Evolutionary conservation across 2,797 vertebrate genomes (phyloP).

Genomic region (Cynodonichthys magdalenae): DNA sequence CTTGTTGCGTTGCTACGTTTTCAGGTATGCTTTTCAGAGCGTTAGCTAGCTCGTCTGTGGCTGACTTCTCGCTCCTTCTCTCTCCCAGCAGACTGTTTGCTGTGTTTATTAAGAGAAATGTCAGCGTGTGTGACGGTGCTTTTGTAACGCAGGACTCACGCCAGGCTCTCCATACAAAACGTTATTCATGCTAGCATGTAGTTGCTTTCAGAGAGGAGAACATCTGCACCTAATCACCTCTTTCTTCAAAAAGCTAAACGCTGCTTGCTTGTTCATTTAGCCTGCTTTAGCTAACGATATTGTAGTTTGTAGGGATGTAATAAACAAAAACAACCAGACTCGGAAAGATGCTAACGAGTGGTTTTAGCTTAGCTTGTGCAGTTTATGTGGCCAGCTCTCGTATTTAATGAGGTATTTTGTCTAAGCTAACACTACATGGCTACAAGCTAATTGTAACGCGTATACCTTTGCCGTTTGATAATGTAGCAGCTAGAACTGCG

Average conservation of each 20-base stretch:
- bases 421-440: constrained; percentile 56
- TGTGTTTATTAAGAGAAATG: constrained; percentile 49
- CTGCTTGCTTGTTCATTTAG: constrained; percentile 50
- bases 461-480: constrained; percentile 48
- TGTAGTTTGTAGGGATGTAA: constrained; percentile 5
- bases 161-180: constrained; percentile 26
- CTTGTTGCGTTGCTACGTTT: constrained; percentile 64
- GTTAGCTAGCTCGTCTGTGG: constrained; percentile 62
- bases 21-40: constrained; percentile 71
- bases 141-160: constrained; percentile 47
- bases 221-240: constrained; percentile 80
- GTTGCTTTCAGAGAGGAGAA: constrained; percentile 45
- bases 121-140: constrained; percentile 47
- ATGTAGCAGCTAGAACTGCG: constrained; percentile 33
- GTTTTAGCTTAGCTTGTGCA: constrained; percentile 43
- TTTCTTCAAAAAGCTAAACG: constrained; percentile 57
- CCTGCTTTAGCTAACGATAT: constrained; percentile 28
- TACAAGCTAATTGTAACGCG: constrained; percentile 68
- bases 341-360: constrained; percentile 49
- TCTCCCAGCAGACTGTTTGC: constrained; percentile 14
- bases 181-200: constrained; percentile 61
- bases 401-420: constrained; percentile 47
- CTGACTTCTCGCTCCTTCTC: constrained; percentile 34
- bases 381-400: constrained; percentile 42
- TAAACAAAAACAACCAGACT: constrained; percentile 26